Evolutionary conservation across 2,797 vertebrate genomes (phyloP), one percentile per base, ranked within the genome.

Genomic region (Streptopelia turtur): DNA sequence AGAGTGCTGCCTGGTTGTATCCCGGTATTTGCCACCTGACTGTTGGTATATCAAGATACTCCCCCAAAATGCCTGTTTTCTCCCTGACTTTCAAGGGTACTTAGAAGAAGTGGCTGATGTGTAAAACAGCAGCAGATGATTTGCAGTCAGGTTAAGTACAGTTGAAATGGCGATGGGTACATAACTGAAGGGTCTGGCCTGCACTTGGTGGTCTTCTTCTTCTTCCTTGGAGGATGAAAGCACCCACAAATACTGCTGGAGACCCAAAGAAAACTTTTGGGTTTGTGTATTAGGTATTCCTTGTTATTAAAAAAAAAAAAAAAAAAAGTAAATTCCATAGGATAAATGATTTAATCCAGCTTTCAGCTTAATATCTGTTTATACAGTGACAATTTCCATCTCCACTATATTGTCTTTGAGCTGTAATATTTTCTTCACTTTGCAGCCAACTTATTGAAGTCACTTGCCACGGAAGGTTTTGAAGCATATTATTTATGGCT

Each of bases 401-500:
- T 72, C 69, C 13, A 33, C 55, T 71, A 10, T 75, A 37, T 83
- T 9, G 6, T 66, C 55, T 80, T 78, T 87, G 35, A 79, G 14
- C 43, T 76, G 21, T 79, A 84, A 45, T 75, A 45, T 87, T 79
- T 84, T 66, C 74, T 93, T 81, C 55, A 13, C 22, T 88, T 84
- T 72, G 27, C 37, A 79, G 47, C 16, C 63, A 90, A 66, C 60
- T 92, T 91, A 59, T n/a, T 92, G 63, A 90, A 95, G 47, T 79
- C 20, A 84, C 92, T 93, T 94, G 60, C 70, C 83, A 49, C 77
- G 65, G 70, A 87, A 89, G 23, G 37, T 87, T 90, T 79, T 35
- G 63, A 94, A 93, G 79, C 16, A 16, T 89, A 55, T 83, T 90
- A 79, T 91, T 94, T 90, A 90, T 70, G 59, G 61, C n/a, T 90